Evolutionary conservation across 2,888 invertebrate genomes (phyloP).

Genomic region (Tiliacea aurago): DNA sequence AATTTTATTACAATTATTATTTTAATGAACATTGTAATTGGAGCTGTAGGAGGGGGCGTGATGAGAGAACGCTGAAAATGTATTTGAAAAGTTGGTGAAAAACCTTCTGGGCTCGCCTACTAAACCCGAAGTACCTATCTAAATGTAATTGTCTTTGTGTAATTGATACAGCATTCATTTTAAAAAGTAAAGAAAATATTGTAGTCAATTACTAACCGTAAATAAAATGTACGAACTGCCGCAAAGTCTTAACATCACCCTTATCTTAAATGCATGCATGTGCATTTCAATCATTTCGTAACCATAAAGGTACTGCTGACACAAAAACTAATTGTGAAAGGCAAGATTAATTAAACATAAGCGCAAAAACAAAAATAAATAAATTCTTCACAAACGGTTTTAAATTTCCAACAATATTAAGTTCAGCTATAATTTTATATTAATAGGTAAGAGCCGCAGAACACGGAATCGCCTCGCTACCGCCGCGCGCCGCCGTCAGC

Average conservation of each 20-base stretch:
- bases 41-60: background rate
- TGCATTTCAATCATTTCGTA: slow-evolving; percentile 73
- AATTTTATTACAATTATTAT: no score
- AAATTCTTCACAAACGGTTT: background rate
- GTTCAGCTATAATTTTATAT: background rate
- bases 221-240: slow-evolving; percentile 64
- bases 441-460: background rate
- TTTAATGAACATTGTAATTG: no score
- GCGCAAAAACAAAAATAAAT: background rate
- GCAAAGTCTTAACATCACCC: slow-evolving; percentile 75
- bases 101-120: background rate
- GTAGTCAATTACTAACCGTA: slow-evolving; percentile 72
- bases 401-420: no score
- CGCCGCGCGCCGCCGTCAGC: no score
- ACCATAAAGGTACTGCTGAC: slow-evolving; percentile 60
- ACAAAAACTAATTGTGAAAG: slow-evolving; percentile 38
- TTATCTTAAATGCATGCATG: slow-evolving; percentile 73
- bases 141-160: background rate
- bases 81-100: background rate
- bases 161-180: background rate
- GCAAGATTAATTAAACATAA: background rate
- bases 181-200: slow-evolving; percentile 15
- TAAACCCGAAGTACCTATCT: background rate
- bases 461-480: background rate
- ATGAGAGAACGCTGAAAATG: background rate